Conservation (phyloP, 2,797 vertebrate species). For the Nannoperca australis region DNA sequence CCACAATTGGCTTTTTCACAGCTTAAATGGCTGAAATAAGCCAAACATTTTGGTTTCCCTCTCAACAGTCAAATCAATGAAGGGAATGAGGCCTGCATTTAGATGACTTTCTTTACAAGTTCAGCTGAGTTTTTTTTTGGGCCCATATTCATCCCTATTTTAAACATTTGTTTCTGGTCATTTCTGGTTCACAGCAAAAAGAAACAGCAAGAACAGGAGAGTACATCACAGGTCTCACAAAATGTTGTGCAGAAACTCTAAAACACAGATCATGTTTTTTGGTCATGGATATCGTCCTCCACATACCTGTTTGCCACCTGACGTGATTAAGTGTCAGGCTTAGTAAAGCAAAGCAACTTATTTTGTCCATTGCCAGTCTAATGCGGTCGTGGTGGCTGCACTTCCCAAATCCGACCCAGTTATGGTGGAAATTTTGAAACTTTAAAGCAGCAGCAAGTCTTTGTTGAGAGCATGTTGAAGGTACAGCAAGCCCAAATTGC, state of each 20-base stretch:
- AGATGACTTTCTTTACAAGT: slow-evolving; percentile 90
- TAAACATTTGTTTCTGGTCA: slow-evolving; percentile 48
- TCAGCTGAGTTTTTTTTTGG: slow-evolving; percentile 27
- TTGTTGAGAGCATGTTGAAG: neutral
- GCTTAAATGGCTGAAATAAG: slow-evolving; percentile 97
- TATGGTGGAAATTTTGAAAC: neutral
- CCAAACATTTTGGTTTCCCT: slow-evolving; percentile 97
- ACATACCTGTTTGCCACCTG: neutral
- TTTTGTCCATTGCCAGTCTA: neutral
- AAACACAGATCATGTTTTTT: neutral
- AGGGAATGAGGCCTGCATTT: slow-evolving; percentile 89
- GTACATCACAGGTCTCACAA: neutral
- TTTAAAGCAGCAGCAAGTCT: neutral
- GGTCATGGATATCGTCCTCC: neutral
- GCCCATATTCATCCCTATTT: too few species aligned
- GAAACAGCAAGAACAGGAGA: neutral
- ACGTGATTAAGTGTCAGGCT: neutral
- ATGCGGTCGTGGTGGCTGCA: too few species aligned
- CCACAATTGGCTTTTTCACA: slow-evolving; percentile 91
- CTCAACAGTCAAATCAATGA: slow-evolving; percentile 90
- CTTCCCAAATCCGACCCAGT: neutral
- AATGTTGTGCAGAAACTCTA: neutral
- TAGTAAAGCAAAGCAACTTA: neutral
- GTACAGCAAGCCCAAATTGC: neutral
- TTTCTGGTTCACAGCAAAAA: slow-evolving; percentile 11